Conservation (phyloP, 2,113 vertebrate genomes). For the Alaudala cheleensis region DNA sequence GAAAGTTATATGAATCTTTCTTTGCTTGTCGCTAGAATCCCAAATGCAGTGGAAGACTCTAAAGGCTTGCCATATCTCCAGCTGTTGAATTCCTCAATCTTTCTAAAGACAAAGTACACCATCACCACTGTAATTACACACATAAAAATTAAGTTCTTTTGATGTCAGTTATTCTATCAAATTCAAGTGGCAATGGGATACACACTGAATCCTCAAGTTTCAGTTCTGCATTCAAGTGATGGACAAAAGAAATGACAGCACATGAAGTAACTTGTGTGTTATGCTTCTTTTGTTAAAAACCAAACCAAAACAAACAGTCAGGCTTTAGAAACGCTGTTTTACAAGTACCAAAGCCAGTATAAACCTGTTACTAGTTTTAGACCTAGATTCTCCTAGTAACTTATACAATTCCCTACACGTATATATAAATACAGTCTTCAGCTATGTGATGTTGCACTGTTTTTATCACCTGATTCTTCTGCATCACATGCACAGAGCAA, state of each 20-base stretch:
- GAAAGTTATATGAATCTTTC: neutral
- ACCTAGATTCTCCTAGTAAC: neutral
- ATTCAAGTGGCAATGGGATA: neutral
- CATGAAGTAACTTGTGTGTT: neutral
- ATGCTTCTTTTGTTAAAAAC: neutral
- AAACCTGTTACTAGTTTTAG: too few species aligned
- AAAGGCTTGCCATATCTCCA: neutral
- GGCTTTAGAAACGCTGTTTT: neutral
- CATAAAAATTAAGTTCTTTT: neutral
- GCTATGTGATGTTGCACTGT: neutral
- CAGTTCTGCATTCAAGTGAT: neutral
- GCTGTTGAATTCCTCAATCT: neutral
- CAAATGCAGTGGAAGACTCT: neutral
- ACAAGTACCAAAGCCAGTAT: neutral
- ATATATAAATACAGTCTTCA: neutral
- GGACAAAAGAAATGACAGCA: neutral
- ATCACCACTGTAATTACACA: neutral
- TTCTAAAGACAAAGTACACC: neutral
- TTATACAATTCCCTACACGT: neutral
- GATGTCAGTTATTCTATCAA: neutral
- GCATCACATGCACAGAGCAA: neutral
- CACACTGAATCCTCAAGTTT: neutral
- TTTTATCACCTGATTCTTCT: neutral
- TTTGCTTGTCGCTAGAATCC: neutral
- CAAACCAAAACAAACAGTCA: neutral